These are phyloP conservation scores for Panthera leo DNA, from an alignment of 2,113 vertebrate genomes.

Conservation along the genomic window DNA sequence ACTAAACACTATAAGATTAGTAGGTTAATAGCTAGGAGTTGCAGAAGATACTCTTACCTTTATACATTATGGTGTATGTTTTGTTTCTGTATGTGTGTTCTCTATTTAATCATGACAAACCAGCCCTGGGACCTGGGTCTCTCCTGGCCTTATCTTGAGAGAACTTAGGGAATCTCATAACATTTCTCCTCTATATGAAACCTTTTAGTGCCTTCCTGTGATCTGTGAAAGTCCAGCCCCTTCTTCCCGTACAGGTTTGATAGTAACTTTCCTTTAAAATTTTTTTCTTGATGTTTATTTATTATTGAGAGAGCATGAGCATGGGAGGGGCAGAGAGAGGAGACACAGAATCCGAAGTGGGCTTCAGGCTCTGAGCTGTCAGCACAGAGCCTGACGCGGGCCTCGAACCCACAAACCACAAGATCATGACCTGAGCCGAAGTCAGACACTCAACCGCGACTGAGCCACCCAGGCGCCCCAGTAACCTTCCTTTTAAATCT, in stretches of 20 bases:
- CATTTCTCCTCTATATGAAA: not conserved
- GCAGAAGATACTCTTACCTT: not conserved
- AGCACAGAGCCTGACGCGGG: no score
- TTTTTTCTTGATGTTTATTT: no score
- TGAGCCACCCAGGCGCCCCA: no score
- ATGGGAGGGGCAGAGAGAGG: no score
- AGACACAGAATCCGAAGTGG: no score
- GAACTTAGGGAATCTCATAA: not conserved
- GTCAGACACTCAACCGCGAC: no score
- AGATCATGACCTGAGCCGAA: no score
- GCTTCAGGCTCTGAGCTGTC: no score
- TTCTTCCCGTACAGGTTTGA: not conserved
- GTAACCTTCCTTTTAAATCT: constrained; percentile 12
- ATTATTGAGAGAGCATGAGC: no score
- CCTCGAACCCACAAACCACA: no score
- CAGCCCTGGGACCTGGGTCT: not conserved
- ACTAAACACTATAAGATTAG: not conserved
- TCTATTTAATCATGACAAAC: not conserved
- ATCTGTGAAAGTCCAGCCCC: not conserved
- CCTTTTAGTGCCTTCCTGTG: not conserved
- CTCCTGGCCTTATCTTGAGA: not conserved
- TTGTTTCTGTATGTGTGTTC: not conserved
- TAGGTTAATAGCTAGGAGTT: not conserved
- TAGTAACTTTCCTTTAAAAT: not conserved
- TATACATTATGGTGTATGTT: not conserved